Base-by-base conservation (phyloP, 2,888 invertebrate species). In the Daptonema setosum region DNA sequence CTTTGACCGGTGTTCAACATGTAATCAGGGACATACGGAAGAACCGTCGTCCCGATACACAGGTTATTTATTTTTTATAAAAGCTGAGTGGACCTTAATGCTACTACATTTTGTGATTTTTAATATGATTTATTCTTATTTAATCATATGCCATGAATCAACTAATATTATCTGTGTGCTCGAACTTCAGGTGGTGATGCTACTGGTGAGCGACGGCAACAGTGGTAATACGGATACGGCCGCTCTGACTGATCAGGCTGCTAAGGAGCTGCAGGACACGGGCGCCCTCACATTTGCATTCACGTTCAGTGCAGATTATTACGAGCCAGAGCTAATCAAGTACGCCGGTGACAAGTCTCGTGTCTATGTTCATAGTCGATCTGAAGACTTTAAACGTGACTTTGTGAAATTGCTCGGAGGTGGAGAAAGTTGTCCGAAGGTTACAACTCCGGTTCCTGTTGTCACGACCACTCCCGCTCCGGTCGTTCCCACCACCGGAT, bases 251-350 rank as follows among this genome's bases (percentile, higher is more conserved):
- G 17, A 35, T 11, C 8, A 35, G 17, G 24, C 47, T 17, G 47
- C 47, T 22, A 22, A 47, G 5, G 5, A 22, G 5, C 22, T 47
- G 47, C 22, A 51, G 26, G 51, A 24, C 3, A 47, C 58, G 28
- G 58, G 60, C n/a, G 53, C 56, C 50, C 63, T 59, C 29, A 43
- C 63, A 14, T 62, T 57, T 54, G 61, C 63, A 20, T 58, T 62
- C n/a, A 63, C 63, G 2, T 52, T 62, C 53, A 58, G 58, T 28
- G 57, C 62, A 41, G 58, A 58, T 22, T 62, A 59, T 54, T 63
- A 59, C 41, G 50, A 58, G 28, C 62, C 64, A 41, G 62, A 62
- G 55, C 55, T 62, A 29, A 47, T 55, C 29, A 60, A 61, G 55
- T 63, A 63, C 55, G 57, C 63, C 2, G 60, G 61, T 17, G 53